phyloP scores from a whole-genome alignment of 2,888 invertebrate genomes.

The Trissoscelio sp. region DNA sequence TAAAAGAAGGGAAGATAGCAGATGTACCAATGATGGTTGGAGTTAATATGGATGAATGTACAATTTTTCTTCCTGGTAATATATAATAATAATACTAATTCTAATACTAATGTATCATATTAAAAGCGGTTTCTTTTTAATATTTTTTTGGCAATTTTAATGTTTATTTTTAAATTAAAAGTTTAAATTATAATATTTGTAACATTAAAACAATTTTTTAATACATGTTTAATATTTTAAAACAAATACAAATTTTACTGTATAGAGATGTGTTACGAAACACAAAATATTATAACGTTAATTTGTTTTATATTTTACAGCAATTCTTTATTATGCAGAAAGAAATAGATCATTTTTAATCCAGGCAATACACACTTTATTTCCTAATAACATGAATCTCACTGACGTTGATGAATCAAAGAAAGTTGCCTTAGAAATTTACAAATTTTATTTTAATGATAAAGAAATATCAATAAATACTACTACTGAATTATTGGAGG shows the following conservation, averaged over 20 bases:
- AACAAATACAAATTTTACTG: too few relatives aligned
- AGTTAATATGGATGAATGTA: constrained; percentile 73
- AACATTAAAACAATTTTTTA: too few relatives aligned
- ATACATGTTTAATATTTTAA: too few relatives aligned
- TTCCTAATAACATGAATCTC: constrained; percentile 78
- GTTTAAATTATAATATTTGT: too few relatives aligned
- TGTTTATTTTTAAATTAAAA: too few relatives aligned
- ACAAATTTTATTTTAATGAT: constrained; percentile 77
- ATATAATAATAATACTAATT: too few relatives aligned
- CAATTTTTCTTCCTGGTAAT: constrained; percentile 68
- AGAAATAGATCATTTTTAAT: constrained; percentile 73
- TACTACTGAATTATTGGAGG: constrained; percentile 67
- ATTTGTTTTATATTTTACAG: too few relatives aligned
- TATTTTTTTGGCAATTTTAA: too few relatives aligned
- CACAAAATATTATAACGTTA: too few relatives aligned
- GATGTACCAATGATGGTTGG: constrained; percentile 79
- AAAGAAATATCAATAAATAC: constrained; percentile 74
- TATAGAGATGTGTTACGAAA: too few relatives aligned
- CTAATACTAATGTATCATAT: too few relatives aligned
- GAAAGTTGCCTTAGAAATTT: constrained; percentile 73
- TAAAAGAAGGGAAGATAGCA: constrained; percentile 76
- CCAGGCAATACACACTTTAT: constrained; percentile 76
- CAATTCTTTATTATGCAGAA: constrained; percentile 69
- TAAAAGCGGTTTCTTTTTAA: too few relatives aligned
- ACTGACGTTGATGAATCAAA: constrained; percentile 74